Evolutionary conservation across 64 coral and sea anemone genomes (phyloP).

Genomic region (Montipora capricornis): DNA sequence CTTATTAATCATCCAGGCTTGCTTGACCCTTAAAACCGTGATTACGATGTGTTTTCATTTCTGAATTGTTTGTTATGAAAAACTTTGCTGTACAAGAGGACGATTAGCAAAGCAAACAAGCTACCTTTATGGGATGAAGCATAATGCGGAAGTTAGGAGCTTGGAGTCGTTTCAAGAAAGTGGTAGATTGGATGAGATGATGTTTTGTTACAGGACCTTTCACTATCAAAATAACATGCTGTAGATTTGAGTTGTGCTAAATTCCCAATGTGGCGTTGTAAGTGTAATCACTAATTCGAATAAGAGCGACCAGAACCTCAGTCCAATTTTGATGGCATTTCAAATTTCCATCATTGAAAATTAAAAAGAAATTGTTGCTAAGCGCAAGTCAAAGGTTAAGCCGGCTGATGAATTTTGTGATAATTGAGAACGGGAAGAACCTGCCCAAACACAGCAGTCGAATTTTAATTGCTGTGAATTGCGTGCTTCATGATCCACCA

Average conservation of each 20-base stretch:
- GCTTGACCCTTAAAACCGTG: constrained; percentile 53
- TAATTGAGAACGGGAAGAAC: constrained; percentile 2
- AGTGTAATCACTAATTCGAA: neutral
- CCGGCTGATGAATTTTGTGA: constrained; percentile 13
- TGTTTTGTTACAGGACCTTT: neutral
- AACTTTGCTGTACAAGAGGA: constrained; percentile 59
- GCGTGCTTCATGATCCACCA: neutral
- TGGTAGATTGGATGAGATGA: constrained; percentile 16
- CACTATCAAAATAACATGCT: neutral
- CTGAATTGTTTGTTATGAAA: constrained; percentile 45
- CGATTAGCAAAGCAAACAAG: constrained; percentile 60
- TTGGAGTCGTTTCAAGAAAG: constrained; percentile 40
- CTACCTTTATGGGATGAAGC: constrained; percentile 4
- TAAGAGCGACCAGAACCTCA: neutral
- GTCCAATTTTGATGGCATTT: neutral
- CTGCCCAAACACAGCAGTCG: constrained; percentile 19
- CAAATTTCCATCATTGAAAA: neutral
- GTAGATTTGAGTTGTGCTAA: neutral
- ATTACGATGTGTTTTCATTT: constrained; percentile 44
- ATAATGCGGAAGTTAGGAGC: constrained; percentile 17
- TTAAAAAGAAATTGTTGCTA: neutral
- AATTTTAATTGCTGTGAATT: constrained; percentile 38
- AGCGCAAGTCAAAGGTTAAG: neutral
- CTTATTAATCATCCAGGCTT: constrained; percentile 35
- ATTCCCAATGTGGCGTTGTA: neutral